Evolutionary conservation across 2,888 invertebrate genomes (phyloP), one percentile per base, ranked within the genome.

Genomic region (Chaetogeoica ovagalla): DNA sequence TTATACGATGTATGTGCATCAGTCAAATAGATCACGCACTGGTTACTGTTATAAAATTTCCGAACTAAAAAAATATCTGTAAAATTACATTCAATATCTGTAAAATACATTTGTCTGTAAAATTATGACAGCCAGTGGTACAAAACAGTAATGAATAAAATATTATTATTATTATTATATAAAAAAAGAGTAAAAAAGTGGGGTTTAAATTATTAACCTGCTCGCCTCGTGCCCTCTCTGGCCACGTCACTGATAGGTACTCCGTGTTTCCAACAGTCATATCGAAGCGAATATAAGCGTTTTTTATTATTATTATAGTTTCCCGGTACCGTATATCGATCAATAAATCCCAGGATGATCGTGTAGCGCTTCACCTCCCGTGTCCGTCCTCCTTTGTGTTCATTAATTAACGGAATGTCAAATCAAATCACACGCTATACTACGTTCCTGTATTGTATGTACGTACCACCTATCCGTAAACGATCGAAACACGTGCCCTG

Each of bases 371-470:
- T 30, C 4, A 30, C 48, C 48, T 2, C 76, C 23, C 55, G 13
- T 11, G n/a, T n/a, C n/a, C 37, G 11, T 23, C 15, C 9, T 52
- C 63, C 63, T 79, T 79, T 79, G 79, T 79, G 70, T 70, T 71
- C 70, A 63, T 79, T 71, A 79, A 71, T 71, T 71, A 77, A 70
- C 55, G 62, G n/a, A 30, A 71, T 39, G 70, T 79, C 70, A 79
- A 70, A 70, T 79, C 77, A 79, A 79, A 79, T 79, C 63, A 71
- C 52, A 63, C 70, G 79, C 79, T 63, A 37, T 79, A 55, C 55
- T 30, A 30, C 30, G 30, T 4, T 19, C 55, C 55, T 55, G 19
- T 55, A 55, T 19, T 1, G 43, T 9, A 1, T 43, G 9, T 43
- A 43, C 8, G 9, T 43, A 43, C 8, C 9, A 43, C 43, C 43